Base-by-base conservation (phyloP, 2,888 invertebrate species). In the Drosophila setosimentum region DNA sequence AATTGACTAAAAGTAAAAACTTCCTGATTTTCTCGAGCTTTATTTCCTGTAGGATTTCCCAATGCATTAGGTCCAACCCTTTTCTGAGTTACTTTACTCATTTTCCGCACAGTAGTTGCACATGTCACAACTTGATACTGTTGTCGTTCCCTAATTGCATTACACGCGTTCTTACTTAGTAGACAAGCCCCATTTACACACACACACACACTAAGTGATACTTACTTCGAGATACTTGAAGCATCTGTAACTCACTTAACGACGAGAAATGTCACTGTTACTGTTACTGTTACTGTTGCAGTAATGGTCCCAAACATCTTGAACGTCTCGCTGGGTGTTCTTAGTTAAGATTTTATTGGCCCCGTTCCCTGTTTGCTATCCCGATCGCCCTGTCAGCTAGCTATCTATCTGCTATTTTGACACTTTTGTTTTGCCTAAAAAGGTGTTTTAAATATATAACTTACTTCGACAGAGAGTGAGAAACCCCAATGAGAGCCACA, bases 401-500 rank as follows among this genome's bases (percentile, higher is more conserved):
- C 61, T 66, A 77, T 71, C 83, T 68, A 82, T 84, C 71, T 71
- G 59, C 73, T 89, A 76, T 88, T 90, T 88, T 90, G 90, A 90
- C 90, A 89, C 90, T 88, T 85, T 90, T 88, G 90, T 84, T 79
- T 76, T 68, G 90, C 64, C 87, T 78, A 83, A 86, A 86, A 90
- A 90, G 89, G 89, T 83, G 90, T 88, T 88, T 90, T 72, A 83
- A 85, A 86, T 88, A 87, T 68, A 67, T 86, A 79, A 77, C 86
- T 88, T 79, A 77, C 76, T 87, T 76, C 21, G 37, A 40, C 58
- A 30, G 24, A 10, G 13, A 35, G 27, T 33, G 58, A 29, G 58
- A 32, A 51, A 54, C 48, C 45, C 60, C 62, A 50, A 58, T n/a
- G 54, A 54, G 6, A n/a, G 13, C 16, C 21, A 32, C 33, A 45